Percentiles rank a stretch among this genome's conserved stretches.
phyloP scores from a whole-genome alignment of 2,888 invertebrate species.

The Junonia oenone region DNA sequence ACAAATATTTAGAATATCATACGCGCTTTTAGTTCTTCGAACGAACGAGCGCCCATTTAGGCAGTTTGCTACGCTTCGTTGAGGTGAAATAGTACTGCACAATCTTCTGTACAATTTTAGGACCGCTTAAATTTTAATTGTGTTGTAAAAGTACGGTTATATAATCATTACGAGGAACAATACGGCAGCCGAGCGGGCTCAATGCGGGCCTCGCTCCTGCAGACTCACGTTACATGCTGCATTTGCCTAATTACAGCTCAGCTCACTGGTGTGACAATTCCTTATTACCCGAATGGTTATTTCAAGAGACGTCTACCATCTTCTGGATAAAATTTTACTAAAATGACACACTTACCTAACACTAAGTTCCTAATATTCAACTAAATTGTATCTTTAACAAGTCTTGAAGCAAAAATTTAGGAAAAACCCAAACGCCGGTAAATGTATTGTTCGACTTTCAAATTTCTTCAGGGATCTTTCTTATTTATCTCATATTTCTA shows the following conservation, averaged over 20 bases:
- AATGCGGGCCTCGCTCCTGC: conserved; percentile 35
- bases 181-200: conserved; percentile 44
- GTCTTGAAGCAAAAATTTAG: conserved; percentile 20
- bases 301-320: conserved; percentile 46
- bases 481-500: conserved; percentile 63
- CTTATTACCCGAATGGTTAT: conserved; percentile 65
- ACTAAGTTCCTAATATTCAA: conserved; percentile 3
- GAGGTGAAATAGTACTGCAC: conserved; percentile 60
- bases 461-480: conserved; percentile 53
- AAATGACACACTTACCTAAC: conserved; percentile 20
- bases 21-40: conserved; percentile 31
- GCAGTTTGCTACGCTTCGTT: conserved; percentile 53
- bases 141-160: conserved; percentile 74
- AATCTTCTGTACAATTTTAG: conserved; percentile 66
- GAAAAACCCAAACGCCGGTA: conserved; percentile 40
- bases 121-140: conserved; percentile 76
- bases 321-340: conserved; percentile 29
- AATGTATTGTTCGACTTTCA: conserved; percentile 46
- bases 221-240: conserved; percentile 64
- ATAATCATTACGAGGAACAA: conserved; percentile 73
- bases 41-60: conserved; percentile 44
- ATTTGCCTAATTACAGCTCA: conserved; percentile 73
- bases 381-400: conserved; percentile 5
- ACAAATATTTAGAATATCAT: conserved; percentile 19
- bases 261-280: conserved; percentile 68